Evolutionary conservation across 2,797 vertebrate genomes (phyloP).

Genomic region (Leptodon cayanensis): DNA sequence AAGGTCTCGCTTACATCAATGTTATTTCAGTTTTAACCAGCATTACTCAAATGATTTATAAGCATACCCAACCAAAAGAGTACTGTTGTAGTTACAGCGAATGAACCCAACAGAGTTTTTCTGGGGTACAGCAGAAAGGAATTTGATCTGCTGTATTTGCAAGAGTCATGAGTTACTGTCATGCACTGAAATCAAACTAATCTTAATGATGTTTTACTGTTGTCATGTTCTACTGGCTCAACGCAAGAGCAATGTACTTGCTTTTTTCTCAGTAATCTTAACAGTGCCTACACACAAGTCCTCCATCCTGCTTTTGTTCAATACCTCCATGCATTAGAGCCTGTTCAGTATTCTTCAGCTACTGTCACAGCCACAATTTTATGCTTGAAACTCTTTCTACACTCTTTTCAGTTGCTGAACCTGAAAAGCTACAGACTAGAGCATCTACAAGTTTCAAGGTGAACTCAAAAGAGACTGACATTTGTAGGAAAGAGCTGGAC

Average conservation of each 20-base stretch:
- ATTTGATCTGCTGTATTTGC: background rate
- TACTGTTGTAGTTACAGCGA: background rate
- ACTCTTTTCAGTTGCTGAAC: background rate
- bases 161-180: background rate
- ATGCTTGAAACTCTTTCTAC: background rate
- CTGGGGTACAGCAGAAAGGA: background rate
- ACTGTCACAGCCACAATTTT: background rate
- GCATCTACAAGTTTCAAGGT: background rate
- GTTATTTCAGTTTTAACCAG: constrained; percentile 54
- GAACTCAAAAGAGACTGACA: background rate
- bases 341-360: background rate
- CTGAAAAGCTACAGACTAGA: background rate
- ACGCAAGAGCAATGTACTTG: background rate
- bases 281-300: background rate
- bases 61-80: background rate
- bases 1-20: constrained; percentile 25
- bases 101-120: background rate
- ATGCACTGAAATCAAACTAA: background rate
- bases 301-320: background rate
- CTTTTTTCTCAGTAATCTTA: background rate
- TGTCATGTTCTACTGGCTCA: background rate
- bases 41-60: constrained; percentile 38
- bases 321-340: background rate
- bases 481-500: background rate
- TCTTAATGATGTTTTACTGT: background rate